Conservation (phyloP, 2,888 invertebrate species). For the Carpatolechia fugitivella region DNA sequence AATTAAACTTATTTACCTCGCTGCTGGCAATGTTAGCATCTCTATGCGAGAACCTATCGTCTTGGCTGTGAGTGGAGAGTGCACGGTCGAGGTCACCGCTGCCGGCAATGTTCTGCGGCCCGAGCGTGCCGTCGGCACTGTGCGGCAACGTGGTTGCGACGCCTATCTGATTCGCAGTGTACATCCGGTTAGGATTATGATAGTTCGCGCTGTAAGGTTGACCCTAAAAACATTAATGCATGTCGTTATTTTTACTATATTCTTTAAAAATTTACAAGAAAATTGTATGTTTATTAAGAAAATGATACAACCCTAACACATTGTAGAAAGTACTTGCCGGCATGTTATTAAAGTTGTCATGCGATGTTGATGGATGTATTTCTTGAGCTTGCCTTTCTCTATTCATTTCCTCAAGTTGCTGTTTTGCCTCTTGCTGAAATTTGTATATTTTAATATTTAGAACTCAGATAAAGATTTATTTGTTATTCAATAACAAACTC, state of each 20-base stretch:
- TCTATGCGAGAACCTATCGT: conserved; percentile 52
- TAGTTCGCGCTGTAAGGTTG: conserved; percentile 54
- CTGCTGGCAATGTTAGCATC: conserved; percentile 47
- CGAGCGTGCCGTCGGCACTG: conserved; percentile 44
- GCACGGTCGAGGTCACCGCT: conserved; percentile 45
- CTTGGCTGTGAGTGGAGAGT: conserved; percentile 53
- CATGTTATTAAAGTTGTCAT: conserved; percentile 56
- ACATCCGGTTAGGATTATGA: conserved; percentile 59
- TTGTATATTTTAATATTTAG: background rate
- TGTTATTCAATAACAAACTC: no score
- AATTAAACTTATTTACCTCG: conserved; percentile 37
- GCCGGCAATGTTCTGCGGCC: conserved; percentile 36
- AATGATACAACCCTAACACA: no score
- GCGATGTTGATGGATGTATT: conserved; percentile 57
- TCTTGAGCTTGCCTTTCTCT: conserved; percentile 64
- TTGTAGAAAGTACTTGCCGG: no score
- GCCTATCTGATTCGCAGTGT: conserved; percentile 70
- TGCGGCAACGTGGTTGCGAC: conserved; percentile 73
- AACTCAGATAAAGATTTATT: background rate
- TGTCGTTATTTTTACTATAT: no score
- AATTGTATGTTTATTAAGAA: no score
- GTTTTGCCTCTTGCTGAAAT: conserved; percentile 70
- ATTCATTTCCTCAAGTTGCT: conserved; percentile 70
- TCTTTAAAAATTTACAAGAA: no score
- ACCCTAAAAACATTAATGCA: conserved; percentile 39